A percentile compares a stretch with the other conserved stretches of the same genome.
These are phyloP conservation scores for Anadara kagoshimensis DNA, from an alignment of 1,140 invertebrate genomes.

Conservation along the genomic window DNA sequence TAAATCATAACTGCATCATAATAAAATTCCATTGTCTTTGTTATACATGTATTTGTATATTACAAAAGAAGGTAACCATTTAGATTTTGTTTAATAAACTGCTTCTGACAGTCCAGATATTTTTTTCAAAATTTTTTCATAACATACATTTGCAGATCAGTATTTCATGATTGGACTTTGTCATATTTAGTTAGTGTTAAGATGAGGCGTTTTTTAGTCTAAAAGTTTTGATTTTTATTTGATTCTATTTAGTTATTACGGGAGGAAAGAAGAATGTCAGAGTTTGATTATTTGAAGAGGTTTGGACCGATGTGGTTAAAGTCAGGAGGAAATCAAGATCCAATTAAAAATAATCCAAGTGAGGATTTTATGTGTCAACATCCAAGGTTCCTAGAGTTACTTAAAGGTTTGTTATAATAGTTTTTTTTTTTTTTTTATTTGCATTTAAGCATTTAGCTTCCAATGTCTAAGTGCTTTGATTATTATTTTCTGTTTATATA, in stretches of 20 bases:
- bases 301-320: slow-evolving; percentile 84
- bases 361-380: slow-evolving; percentile 81
- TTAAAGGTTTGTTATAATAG: slow-evolving; percentile 74
- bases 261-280: slow-evolving; percentile 85
- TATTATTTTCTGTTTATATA: no score
- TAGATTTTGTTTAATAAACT: no score
- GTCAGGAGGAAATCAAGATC: slow-evolving; percentile 69
- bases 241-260: slow-evolving; percentile 75
- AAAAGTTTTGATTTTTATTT: not conserved
- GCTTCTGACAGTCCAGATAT: no score
- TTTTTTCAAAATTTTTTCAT: no score
- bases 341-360: slow-evolving; percentile 54
- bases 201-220: not conserved
- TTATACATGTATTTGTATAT: no score
- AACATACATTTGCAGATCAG: no score
- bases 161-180: no score
- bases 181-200: no score
- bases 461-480: not conserved
- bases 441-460: not conserved
- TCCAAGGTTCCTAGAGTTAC: slow-evolving; percentile 81
- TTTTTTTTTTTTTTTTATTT: not conserved
- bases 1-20: no score
- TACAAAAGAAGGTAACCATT: no score
- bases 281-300: slow-evolving; percentile 91
- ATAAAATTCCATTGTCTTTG: no score